Percentiles rank a stretch among this genome's conserved stretches.
phyloP scores from a whole-genome alignment of 2,113 vertebrate species.

The Urocynchramus pylzowi region DNA sequence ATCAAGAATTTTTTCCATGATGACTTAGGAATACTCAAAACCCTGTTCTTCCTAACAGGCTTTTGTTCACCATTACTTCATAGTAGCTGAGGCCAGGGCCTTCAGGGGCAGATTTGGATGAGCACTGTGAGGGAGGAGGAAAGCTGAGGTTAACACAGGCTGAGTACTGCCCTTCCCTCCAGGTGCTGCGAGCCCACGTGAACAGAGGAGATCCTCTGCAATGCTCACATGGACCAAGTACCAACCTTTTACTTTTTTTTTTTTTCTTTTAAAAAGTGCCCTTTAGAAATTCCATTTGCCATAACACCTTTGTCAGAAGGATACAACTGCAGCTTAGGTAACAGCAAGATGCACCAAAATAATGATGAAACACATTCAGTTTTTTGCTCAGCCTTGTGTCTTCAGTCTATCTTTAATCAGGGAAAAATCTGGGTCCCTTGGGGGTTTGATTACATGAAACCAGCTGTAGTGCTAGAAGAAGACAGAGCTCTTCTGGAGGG shows the following conservation, averaged over 20 bases:
- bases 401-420: neutral
- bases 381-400: neutral
- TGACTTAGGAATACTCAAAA: neutral
- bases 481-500: neutral
- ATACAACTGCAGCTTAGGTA: neutral
- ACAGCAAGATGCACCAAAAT: neutral
- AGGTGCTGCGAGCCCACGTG: neutral
- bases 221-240: neutral
- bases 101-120: neutral
- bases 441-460: neutral
- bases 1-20: neutral
- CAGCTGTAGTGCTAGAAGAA: neutral
- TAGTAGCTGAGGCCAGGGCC: neutral
- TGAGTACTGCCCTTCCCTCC: neutral
- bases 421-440: neutral
- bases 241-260: rapidly evolving
- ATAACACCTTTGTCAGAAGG: neutral
- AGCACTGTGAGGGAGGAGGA: neutral
- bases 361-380: neutral
- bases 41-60: neutral
- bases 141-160: neutral
- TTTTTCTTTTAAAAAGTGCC: neutral
- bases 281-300: neutral
- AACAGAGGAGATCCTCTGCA: neutral
- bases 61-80: neutral